Evolutionary conservation across 2,797 vertebrate species (phyloP), one percentile per base, ranked within the genome.

Genomic region (Mormyrops boulengeri): DNA sequence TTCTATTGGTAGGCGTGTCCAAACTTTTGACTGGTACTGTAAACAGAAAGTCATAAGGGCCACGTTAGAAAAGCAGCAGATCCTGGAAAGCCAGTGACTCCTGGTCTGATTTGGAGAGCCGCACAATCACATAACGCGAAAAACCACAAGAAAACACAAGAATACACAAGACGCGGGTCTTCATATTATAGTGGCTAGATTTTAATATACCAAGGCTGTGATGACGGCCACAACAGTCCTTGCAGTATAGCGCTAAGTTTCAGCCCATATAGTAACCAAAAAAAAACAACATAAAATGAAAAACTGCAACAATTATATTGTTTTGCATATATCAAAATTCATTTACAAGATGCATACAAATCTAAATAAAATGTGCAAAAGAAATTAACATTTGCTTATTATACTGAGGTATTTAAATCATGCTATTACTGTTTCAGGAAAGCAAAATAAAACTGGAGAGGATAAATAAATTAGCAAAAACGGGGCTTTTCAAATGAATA

Each of bases 281-380:
- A 22, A 53, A 62, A 89, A 90, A 86, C 34, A 47, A 89, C 62
- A 89, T 60, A 91, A 90, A 89, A 89, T 53, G 55, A 62, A 90
- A 89, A 91, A 84, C 91, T 92, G 91, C 89, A 90, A 89, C 90
- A 92, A 90, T 91, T 90, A 85, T 90, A 53, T 57, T 88, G 41
- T 66, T 89, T 91, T 91, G 89, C 91, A 91, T 91, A 90, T 92
- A 91, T 88, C 89, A 90, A 90, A 91, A 90, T 90, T 88, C 87
- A 90, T 89, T 87, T 89, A 89, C 89, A 91, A 91, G 89, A 91
- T 89, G 88, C 80, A 90, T 88, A 85, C 47, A 90, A 88, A 86
- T 87, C 49, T 77, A 90, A 90, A 88, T 88, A 44, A 90, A 92
- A 90, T 87, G 90, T 89, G 89, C 90, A 90, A 90, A 88, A 50